Percentiles rank a stretch among this genome's conserved stretches.
Conservation (phyloP, 2,888 invertebrate genomes). For the Brachyptera risi region DNA sequence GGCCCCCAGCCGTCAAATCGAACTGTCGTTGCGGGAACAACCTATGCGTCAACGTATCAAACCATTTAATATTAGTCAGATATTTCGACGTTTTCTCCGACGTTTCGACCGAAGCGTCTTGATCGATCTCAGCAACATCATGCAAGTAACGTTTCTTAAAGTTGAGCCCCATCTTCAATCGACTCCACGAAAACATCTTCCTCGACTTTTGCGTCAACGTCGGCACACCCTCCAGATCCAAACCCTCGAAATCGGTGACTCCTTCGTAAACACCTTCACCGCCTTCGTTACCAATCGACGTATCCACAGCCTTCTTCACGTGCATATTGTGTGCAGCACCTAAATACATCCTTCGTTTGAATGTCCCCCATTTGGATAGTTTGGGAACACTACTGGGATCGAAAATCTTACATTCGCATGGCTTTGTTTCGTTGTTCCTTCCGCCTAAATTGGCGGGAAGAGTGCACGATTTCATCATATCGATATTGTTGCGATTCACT, state of each 20-base stretch:
- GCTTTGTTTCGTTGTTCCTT: too few relatives aligned
- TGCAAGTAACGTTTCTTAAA: neutral
- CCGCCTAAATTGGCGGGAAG: too few relatives aligned
- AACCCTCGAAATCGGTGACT: neutral
- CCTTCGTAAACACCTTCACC: too few relatives aligned
- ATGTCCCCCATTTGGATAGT: neutral
- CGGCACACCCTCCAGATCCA: constrained; percentile 4
- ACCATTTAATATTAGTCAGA: too few relatives aligned
- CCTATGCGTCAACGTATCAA: too few relatives aligned
- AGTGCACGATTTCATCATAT: too few relatives aligned
- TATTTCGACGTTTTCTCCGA: too few relatives aligned
- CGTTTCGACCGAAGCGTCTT: neutral
- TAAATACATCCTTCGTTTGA: neutral
- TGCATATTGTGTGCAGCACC: neutral
- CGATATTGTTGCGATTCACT: too few relatives aligned
- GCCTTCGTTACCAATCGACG: too few relatives aligned
- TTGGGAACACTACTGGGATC: neutral
- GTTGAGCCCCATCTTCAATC: neutral
- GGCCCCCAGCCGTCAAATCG: too few relatives aligned
- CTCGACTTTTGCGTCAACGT: constrained; percentile 3
- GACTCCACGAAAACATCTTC: constrained; percentile 9
- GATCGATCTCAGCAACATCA: constrained; percentile 8
- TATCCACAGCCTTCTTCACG: neutral
- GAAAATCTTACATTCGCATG: neutral
- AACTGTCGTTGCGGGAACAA: too few relatives aligned